Percentiles rank a stretch among this genome's conserved stretches.
These are phyloP conservation scores for Frieseomelitta varia DNA, from an alignment of 1,140 invertebrate species.

Conservation along the genomic window DNA sequence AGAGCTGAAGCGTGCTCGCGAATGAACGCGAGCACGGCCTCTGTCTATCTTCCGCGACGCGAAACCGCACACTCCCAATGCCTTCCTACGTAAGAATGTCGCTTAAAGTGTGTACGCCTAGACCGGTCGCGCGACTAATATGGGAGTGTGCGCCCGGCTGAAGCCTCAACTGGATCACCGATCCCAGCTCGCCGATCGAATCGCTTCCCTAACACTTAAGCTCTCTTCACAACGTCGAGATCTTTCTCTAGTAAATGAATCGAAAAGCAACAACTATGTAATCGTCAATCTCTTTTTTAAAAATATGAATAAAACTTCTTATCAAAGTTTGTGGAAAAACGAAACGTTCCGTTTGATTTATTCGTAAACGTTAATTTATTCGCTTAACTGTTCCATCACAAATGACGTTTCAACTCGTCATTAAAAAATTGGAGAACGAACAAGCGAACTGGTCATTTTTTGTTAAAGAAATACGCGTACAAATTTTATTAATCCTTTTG, in stretches of 20 bases:
- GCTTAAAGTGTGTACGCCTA: conserved; percentile 71
- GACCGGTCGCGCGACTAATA: conserved; percentile 77
- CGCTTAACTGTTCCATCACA: too few species aligned
- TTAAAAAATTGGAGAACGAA: too few species aligned
- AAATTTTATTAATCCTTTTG: background rate
- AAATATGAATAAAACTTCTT: background rate
- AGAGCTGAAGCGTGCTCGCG: background rate
- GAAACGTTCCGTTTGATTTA: background rate
- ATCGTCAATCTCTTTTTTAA: background rate
- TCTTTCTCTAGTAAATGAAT: background rate
- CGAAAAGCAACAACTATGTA: background rate
- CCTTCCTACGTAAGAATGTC: conserved; percentile 56
- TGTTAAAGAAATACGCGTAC: background rate
- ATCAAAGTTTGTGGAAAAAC: background rate
- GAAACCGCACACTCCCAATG: conserved; percentile 19
- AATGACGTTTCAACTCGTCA: too few species aligned
- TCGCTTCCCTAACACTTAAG: conserved; percentile 51
- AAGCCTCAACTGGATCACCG: conserved; percentile 76
- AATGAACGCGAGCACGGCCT: background rate
- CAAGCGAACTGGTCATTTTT: too few species aligned
- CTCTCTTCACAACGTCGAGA: conserved; percentile 13
- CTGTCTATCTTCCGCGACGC: conserved; percentile 25
- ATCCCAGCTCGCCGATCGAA: conserved; percentile 39
- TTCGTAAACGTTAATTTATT: too few species aligned
- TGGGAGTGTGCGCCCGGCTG: conserved; percentile 64